Base-by-base conservation (phyloP, 1,140 invertebrate genomes). In the Drosophila pseudoananassae region DNA sequence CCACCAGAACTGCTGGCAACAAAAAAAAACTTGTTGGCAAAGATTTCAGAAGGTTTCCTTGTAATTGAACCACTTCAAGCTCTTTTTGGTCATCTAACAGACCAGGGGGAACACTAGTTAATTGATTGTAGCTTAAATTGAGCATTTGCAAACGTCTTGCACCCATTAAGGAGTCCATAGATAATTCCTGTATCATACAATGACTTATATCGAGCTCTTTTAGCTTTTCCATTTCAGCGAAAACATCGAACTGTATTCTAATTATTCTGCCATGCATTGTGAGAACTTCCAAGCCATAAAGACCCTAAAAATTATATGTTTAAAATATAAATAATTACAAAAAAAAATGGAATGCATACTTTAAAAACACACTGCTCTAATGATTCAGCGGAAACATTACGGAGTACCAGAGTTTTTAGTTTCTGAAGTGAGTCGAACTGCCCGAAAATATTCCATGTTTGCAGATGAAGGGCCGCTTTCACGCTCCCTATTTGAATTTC, bases 81-180 rank as follows among this genome's bases (percentile, higher is more conserved):
- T 92, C 92, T 8, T 83, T 90, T 71, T 94, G 93, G n/a, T 94
- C 93, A 73, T 95, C 94, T 68, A 96, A 94, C 47, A 95, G 70
- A 2, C 94, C 94, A 10, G 94, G 93, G 2, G 95, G 94, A 17
- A 96, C 83, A 36, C 90, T 92, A 27, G 92, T 91, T 10, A 96
- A 60, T 29, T 93, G 78, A 77, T 96, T 96, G 61, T 93, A 78
- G 0, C 95, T 95, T 55, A 96, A 91, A 84, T 96, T 94, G 14
- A 96, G 92, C 27, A 92, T 69, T 73, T 92, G 77, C 10, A 96
- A 80, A n/a, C 93, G 92, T 75, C 93, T 92, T 1, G 95, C 81
- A 5, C 94, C 95, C 70, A 94, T 93, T 65, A 96, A 94, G 0
- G 94, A 93, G 76, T 96, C 95, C 94, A 95, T 94, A 2, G 95